These are phyloP conservation scores for Gonatopus flavifemur DNA, from an alignment of 1,140 invertebrate genomes.

Conservation along the genomic window DNA sequence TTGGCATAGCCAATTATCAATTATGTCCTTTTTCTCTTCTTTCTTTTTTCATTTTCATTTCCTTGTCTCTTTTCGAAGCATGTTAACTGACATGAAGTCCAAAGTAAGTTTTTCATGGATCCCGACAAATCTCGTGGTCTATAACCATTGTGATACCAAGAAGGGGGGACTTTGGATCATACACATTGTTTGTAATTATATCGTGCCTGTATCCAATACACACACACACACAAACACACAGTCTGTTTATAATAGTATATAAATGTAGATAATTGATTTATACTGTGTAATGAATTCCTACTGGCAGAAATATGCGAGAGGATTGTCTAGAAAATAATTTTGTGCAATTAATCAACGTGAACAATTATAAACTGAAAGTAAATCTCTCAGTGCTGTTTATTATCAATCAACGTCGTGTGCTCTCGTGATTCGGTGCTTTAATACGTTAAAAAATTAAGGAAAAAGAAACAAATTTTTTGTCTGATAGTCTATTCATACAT, in stretches of 20 bases:
- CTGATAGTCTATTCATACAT: too few relatives aligned
- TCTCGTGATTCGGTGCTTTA: constrained; percentile 38
- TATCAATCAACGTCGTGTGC: constrained; percentile 24
- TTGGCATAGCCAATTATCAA: constrained; percentile 42
- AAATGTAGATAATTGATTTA: constrained; percentile 45
- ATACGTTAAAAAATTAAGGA: constrained; percentile 6
- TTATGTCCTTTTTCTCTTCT: constrained; percentile 28
- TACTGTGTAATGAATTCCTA: constrained; percentile 39
- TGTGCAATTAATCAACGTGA: constrained; percentile 41
- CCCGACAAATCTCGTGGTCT: constrained; percentile 21
- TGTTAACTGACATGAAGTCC: constrained; percentile 42
- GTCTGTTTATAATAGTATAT: constrained; percentile 40
- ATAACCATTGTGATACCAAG: constrained; percentile 50
- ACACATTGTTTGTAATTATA: constrained; percentile 51
- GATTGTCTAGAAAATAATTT: constrained; percentile 23
- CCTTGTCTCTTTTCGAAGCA: constrained; percentile 23
- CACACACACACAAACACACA: constrained; percentile 34
- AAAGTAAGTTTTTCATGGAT: constrained; percentile 28
- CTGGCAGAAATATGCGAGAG: constrained; percentile 27
- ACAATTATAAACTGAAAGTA: constrained; percentile 20
- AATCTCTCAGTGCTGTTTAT: constrained; percentile 23
- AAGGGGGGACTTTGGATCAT: constrained; percentile 45
- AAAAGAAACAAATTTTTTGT: constrained; percentile 3
- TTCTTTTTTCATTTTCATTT: constrained; percentile 7
- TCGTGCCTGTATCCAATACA: constrained; percentile 54